Base-by-base conservation (phyloP, 2,113 vertebrate species). In the Eleginops maclovinus region DNA sequence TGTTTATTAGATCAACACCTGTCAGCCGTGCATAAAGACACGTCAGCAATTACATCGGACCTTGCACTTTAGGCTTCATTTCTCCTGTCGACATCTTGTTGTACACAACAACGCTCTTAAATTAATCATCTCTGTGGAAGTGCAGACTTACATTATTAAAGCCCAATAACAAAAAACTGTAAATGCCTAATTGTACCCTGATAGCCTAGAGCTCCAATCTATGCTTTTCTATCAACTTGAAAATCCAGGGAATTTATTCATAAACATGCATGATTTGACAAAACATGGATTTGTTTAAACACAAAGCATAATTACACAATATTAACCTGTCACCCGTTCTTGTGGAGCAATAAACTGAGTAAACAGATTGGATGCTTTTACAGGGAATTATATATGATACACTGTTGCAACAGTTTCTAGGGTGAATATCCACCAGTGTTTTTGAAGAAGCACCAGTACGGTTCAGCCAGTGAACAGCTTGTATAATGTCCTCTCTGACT, bases 1-100 rank as follows among this genome's bases (percentile, higher is more conserved):
- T 47, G 80, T 70, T 74, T 53, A 69, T 65, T 31, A 56, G 59
- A 72, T 81, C 65, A 75, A 64, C 68, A 72, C 69, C 75, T 8
- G 72, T 62, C 75, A 65, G 53, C 16, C 1, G 17, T 14, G 44
- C 61, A 56, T 16, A 22, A 5, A 24, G 22, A 74, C 31, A 49
- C 63, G 44, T 71, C 43, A 49, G 63, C 53, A 64, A 55, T 68
- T 51, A 61, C 75, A 64, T 59, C 10, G 36, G 61, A 79, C 68
- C 49, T n/a, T 17, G 28, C 19, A 26, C 71, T 51, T 61, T 10
- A 64, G 8, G 53, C 17, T 60, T 54, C 61, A 36, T 31, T 51
- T 55, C 41, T 44, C 41, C 62, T 36, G 74, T 9, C 46, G 22
- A 59, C 21, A 11, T 17, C 58, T 47, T 50, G 9, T 43, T 65